Base-by-base conservation (phyloP, 2,888 invertebrate genomes). In the Dryobota labecula region DNA sequence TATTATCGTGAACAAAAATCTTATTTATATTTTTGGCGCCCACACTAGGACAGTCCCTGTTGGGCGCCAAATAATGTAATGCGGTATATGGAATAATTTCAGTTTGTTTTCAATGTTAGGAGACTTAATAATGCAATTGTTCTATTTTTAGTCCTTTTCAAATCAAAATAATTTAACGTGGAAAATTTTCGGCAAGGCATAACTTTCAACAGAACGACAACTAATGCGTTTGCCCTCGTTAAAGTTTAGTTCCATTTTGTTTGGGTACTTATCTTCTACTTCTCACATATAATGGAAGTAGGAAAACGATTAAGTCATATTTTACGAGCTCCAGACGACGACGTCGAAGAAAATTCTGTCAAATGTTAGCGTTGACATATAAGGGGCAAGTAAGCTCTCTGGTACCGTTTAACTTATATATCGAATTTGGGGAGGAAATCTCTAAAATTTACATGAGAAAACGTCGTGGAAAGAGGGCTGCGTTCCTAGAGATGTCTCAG, bases 361-460 rank as follows among this genome's bases (percentile, higher is more conserved):
- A 73, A 76, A 70, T 76, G 57, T 78, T 76, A 63, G 58, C 73
- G 80, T 83, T 84, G 86, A 84, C 82, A 84, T 80, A 60, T 72
- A 72, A 72, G 70, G 83, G 67, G 82, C 86, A 86, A 86, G 83
- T 87, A 87, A 86, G 84, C 86, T 87, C 84, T 79, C 75, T 82
- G 80, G 84, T 84, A 85, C 83, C 88, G 91, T 92, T 92, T 92
- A 92, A 92, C 90, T 92, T 92, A 90, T 91, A 92, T 90, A 92
- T 92, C 89, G 91, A 92, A 90, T 92, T 93, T 90, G 87, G 85
- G 88, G 88, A 90, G 89, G 90, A 93, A 94, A 94, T 94, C 93
- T 92, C 85, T 80, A 86, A 92, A 91, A 95, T 94, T 94, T 94
- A 93, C 94, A 95, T 95, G 91, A 93, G 92, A 94, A 94, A 93